Base-by-base conservation (phyloP, 2,888 invertebrate genomes). In the Drosophila leonis region DNA sequence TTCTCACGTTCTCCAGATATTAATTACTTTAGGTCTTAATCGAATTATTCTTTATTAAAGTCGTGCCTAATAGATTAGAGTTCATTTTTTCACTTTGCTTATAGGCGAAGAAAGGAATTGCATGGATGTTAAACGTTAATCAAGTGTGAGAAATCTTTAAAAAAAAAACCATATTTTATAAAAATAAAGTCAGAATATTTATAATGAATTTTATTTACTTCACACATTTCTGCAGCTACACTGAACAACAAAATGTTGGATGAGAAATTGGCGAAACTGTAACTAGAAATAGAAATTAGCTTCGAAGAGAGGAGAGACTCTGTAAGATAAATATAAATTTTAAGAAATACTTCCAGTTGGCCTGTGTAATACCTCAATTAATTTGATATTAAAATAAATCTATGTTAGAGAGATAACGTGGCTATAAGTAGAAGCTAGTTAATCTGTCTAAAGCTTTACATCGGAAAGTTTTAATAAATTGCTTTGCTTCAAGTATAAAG, bases 31-130 rank as follows among this genome's bases (percentile, higher is more conserved):
- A 13, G 18, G 5, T 7, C 49, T 7, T 20, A 31, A 49, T 33
- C 49, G 51, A 52, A 35, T 20, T 35, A 52, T 35, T 52, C 20
- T 24, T 35, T 24, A 35, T 35, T 15, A 9, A 35, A 35, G 24
- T 52, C 51, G 51, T 52, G 51, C 20, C 20, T 15, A 33, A 52
- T 20, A 35, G 24, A 52, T 52, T 52, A 35, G 35, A 5, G 48
- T n/a, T n/a, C n/a, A n/a, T 48, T 6, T 41, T 49, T n/a, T 3
- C 31, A 12, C 48, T n/a, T n/a, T 29, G 2, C 0, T n/a, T n/a
- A n/a, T n/a, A n/a, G n/a, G n/a, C n/a, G n/a, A n/a, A n/a, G n/a
- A n/a, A 24, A 24, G 27, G 27, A 29, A 49, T 20, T 31, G 13
- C 13, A 33, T 15, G 33, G 33, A 51, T 9, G 20, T 31, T 51